phyloP scores from a whole-genome alignment of 1,140 invertebrate genomes.

The Pseudomyrmex concolor region DNA sequence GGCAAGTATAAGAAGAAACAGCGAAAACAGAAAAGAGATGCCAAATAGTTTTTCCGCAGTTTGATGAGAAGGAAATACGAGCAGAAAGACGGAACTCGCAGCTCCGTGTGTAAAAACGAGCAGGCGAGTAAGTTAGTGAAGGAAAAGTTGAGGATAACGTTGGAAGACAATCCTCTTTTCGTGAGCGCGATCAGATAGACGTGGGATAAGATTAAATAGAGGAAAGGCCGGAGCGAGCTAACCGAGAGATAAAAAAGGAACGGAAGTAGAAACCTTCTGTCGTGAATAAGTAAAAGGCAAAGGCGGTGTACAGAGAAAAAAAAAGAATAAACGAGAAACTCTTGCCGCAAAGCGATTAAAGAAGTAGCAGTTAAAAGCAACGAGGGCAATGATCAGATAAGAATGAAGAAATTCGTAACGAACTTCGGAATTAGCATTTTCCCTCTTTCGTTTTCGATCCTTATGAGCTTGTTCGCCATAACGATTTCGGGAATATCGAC shows the following conservation, averaged over 20 bases:
- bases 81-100: not conserved
- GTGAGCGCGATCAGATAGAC: slow-evolving; percentile 42
- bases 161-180: slow-evolving; percentile 33
- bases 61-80: not conserved
- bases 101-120: slow-evolving; percentile 14
- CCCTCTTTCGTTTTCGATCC: not conserved
- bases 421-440: not conserved
- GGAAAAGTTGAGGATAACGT: slow-evolving; percentile 36
- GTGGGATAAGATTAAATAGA: slow-evolving; percentile 47
- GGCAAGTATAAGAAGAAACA: not conserved
- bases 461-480: not conserved
- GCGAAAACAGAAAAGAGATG: not conserved
- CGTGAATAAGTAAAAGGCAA: not conserved
- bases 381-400: slow-evolving; percentile 43
- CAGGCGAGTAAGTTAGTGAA: not conserved
- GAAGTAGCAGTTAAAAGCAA: slow-evolving; percentile 22
- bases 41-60: slow-evolving; percentile 22
- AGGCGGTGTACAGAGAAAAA: not conserved
- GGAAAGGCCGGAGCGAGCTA: not conserved
- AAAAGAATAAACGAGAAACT: slow-evolving; percentile 8
- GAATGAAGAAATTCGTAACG: slow-evolving; percentile 39
- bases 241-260: not conserved
- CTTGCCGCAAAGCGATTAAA: slow-evolving; percentile 22
- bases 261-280: not conserved
- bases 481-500: slow-evolving; percentile 6